Evolutionary conservation across 1,140 invertebrate genomes (phyloP), one percentile per base, ranked within the genome.

Genomic region (Nomia melanderi): DNA sequence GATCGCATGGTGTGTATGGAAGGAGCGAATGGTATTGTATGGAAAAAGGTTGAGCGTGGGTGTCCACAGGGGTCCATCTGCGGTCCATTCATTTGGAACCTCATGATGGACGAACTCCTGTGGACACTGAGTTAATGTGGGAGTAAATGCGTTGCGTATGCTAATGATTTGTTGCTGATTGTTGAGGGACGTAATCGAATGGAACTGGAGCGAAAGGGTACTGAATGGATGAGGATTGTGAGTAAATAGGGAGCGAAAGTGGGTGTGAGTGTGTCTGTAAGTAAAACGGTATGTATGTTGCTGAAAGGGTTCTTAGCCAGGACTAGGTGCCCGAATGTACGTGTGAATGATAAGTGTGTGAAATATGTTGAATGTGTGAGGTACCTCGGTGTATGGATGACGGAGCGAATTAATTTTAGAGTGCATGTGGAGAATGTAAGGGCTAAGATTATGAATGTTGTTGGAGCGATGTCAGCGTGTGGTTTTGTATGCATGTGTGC

Each of bases 91-190:
- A 70, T 82, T 31, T 87, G 83, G 81, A 87, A 83, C 17, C 54
- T 84, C 6, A 69, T 73, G 78, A 83, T 87, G 75, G 80, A 87
- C 79, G 70, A 72, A 0, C 1, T 86, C 9, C 25, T 84, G 57
- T 23, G 33, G 17, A 20, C 25, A 2, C 23, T 86, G 1, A 4
- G 25, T 17, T 50, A 63, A 0, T 0, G 17, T 11, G 53, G 59
- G 0, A 77, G 47, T 33, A 69, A 79, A 14, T 67, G 65, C 17
- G 67, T 85, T 25, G 83, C 83, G 7, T 87, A 85, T 80, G 79
- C 79, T 1, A 82, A 87, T 66, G 79, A 86, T 50, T 23, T 86
- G 1, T 33, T 79, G 5, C 23, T 85, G 17, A 14, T 83, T 14
- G 39, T 83, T 3, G 62, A 79, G 57, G 83, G 78, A 11, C 23